Base-by-base conservation (phyloP, 2,113 vertebrate genomes). In the human (Homo sapiens) region DNA sequence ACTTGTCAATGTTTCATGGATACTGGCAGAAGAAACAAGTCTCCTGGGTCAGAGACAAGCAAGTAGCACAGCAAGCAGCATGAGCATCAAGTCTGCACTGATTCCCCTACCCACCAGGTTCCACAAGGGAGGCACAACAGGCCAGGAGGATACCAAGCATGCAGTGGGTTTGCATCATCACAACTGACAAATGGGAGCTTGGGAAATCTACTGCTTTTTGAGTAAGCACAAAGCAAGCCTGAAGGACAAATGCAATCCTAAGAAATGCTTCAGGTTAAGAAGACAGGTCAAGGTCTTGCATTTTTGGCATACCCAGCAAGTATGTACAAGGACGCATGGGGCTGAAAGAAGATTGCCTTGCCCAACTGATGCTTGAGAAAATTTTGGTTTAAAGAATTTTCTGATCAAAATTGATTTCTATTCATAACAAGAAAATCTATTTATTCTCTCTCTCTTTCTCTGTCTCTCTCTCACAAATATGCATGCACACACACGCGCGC, bases 61-160 rank as follows among this genome's bases (percentile, higher is more conserved):
- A 78, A 38, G 8, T 2, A 50, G 20, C 43, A 45, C 38, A 79
- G 86, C 2, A 25, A n/a, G 30, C 1, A 72, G 9, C 52, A 18
- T 2, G 50, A 30, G 23, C 6, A 1, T 12, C 25, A 66, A 25
- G 55, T 32, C 35, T 35, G 1, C 52, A 2, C 6, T 0, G 3
- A 7, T 50, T 38, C 9, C 35, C 25, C 8, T 0, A 35, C 7
- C 8, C 2, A 1, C 35, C 1, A 4, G 2, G 30, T 61, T 22
- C 79, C 66, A 32, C 10, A 1, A 0, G 5, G 27, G 10, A 12
- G 17, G 10, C 1, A 6, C 11, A 14, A 14, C 27, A 61, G 14
- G 8, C 17, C 14, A 59, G 13, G 5, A 0, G 3, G 12, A 57
- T 2, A 9, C 6, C 6, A 0, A 8, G 17, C 35, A 52, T 9